These are phyloP conservation scores for Plebejus anna DNA, from an alignment of 2,888 invertebrate species.

Conservation along the genomic window DNA sequence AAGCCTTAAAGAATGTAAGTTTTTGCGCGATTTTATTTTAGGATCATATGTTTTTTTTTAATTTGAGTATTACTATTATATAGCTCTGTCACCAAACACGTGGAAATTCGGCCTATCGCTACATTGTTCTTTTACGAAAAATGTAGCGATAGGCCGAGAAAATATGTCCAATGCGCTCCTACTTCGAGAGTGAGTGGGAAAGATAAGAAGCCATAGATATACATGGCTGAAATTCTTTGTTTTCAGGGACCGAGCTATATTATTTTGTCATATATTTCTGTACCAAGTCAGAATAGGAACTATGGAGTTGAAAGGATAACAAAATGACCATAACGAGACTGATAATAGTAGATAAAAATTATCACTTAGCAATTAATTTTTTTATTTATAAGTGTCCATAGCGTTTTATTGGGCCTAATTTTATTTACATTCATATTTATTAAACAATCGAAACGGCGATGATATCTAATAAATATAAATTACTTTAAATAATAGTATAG, in stretches of 20 bases:
- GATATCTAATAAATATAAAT: conserved; percentile 26
- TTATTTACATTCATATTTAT: conserved; percentile 20
- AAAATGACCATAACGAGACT: background rate
- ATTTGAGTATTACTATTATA: background rate
- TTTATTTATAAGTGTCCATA: conserved; percentile 28
- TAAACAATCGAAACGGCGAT: conserved; percentile 7
- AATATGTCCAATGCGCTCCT: too few species aligned
- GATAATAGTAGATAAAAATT: background rate
- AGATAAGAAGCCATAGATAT: background rate
- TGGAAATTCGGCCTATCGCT: background rate
- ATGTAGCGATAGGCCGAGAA: background rate
- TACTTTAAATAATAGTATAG: background rate
- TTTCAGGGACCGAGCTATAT: background rate
- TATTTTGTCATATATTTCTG: background rate
- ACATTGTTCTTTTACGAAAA: background rate
- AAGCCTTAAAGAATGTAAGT: background rate
- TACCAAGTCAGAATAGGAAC: background rate
- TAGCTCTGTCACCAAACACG: background rate
- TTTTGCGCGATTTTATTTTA: background rate
- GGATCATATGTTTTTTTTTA: background rate
- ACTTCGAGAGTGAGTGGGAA: background rate
- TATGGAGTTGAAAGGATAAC: background rate
- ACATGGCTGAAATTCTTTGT: background rate
- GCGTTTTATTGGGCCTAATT: conserved; percentile 26
- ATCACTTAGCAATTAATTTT: conserved; percentile 10